Evolutionary conservation across 1,140 invertebrate species (phyloP).

Genomic region (Meloidogyne exigua): DNA sequence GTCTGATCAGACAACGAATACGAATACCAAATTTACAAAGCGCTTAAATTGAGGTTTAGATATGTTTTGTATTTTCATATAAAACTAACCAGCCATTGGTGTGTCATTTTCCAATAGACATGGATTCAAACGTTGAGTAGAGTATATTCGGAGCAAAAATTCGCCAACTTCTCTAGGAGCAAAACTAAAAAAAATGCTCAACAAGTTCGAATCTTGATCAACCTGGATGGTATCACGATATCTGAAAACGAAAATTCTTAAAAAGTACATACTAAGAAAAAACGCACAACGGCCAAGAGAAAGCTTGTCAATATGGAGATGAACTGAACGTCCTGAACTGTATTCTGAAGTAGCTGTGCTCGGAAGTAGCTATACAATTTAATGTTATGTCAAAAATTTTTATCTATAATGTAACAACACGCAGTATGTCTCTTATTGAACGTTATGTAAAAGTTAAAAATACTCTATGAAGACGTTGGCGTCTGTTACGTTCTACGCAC

Average conservation of each 20-base stretch:
- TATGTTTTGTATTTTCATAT: no score
- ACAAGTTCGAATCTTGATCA: background rate
- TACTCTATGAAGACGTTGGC: slow-evolving; percentile 57
- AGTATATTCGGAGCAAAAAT: slow-evolving; percentile 58
- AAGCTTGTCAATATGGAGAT: slow-evolving; percentile 47
- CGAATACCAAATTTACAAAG: slow-evolving; percentile 10
- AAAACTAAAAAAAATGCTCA: slow-evolving; percentile 54
- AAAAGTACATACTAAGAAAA: background rate
- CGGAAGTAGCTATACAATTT: slow-evolving; percentile 18
- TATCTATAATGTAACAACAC: no score
- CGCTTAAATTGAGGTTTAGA: background rate
- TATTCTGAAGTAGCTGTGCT: slow-evolving; percentile 53
- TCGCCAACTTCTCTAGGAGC: slow-evolving; percentile 57
- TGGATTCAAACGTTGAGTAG: slow-evolving; percentile 40
- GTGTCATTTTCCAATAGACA: slow-evolving; percentile 36
- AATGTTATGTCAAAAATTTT: no score
- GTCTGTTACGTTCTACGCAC: slow-evolving; percentile 58
- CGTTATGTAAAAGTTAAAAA: background rate
- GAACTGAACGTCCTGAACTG: slow-evolving; percentile 48
- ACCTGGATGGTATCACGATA: background rate
- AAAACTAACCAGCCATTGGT: slow-evolving; percentile 26
- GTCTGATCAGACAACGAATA: slow-evolving; percentile 24
- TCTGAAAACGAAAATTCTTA: background rate
- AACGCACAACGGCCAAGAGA: slow-evolving; percentile 50
- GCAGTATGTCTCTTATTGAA: no score